Percentiles rank a stretch among this genome's conserved stretches.
phyloP scores from a whole-genome alignment of 1,140 invertebrate species.

The Agraylea sexmaculata region DNA sequence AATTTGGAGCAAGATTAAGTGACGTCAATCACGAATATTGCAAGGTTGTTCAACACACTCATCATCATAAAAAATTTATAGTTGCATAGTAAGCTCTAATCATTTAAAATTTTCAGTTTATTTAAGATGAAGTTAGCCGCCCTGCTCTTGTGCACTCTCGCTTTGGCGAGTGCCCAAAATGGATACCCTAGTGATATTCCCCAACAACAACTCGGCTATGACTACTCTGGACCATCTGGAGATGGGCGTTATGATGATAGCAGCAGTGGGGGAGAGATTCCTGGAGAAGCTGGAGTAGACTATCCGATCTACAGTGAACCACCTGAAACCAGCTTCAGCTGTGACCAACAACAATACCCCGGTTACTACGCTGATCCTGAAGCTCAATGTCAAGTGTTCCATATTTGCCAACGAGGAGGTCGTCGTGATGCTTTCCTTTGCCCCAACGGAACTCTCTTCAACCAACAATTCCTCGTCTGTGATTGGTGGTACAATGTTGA shows the following conservation, averaged over 20 bases:
- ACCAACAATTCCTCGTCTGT: constrained; percentile 41
- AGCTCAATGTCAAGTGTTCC: constrained; percentile 40
- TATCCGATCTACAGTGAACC: constrained; percentile 48
- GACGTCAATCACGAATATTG: no score
- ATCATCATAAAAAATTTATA: no score
- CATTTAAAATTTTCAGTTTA: background rate
- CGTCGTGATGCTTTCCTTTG: constrained; percentile 41
- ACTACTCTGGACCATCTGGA: constrained; percentile 1
- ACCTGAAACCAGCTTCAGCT: constrained; percentile 45
- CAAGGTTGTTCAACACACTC: no score
- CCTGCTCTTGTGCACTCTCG: constrained; percentile 7
- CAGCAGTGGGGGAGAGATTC: constrained; percentile 14
- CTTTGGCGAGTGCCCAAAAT: constrained; percentile 11
- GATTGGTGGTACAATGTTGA: constrained; percentile 47
- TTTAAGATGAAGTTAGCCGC: constrained; percentile 9
- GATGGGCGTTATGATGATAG: constrained; percentile 9
- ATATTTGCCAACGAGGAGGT: constrained; percentile 39
- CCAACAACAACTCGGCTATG: constrained; percentile 14
- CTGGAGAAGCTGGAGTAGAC: constrained; percentile 36
- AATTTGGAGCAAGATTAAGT: no score
- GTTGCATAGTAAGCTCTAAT: no score
- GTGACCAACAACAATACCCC: constrained; percentile 33
- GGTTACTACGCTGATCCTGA: constrained; percentile 43
- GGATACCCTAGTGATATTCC: constrained; percentile 17
- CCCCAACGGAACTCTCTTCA: constrained; percentile 49